Evolutionary conservation across 2,888 invertebrate genomes (phyloP).

Genomic region (Pterobdella sp.): DNA sequence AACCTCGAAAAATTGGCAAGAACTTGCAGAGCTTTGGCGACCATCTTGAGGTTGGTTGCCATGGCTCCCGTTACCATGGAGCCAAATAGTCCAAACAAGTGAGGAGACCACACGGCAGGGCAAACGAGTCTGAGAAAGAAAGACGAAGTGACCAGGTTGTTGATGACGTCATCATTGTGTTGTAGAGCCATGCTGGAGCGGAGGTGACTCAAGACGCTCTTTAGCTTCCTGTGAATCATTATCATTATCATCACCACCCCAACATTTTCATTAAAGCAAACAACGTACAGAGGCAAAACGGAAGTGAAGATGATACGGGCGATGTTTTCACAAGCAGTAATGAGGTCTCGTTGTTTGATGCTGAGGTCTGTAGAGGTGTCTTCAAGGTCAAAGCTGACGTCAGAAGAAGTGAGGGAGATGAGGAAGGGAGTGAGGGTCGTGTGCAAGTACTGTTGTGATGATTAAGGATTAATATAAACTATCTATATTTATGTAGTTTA

Average conservation of each 20-base stretch:
- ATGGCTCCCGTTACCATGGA: conserved; percentile 84
- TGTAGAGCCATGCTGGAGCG: conserved; percentile 65
- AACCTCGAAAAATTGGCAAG: conserved; percentile 82
- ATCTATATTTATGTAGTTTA: no score
- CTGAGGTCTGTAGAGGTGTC: conserved; percentile 68
- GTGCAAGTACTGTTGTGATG: conserved; percentile 63
- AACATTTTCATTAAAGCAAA: background rate
- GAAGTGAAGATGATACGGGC: conserved; percentile 77
- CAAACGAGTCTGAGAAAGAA: conserved; percentile 88
- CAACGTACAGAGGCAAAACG: background rate
- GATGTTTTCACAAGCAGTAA: conserved; percentile 72
- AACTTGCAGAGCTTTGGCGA: conserved; percentile 88
- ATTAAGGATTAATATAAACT: conserved; percentile 22
- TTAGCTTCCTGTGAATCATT: conserved; percentile 44
- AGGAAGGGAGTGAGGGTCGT: conserved; percentile 73
- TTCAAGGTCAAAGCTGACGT: conserved; percentile 56
- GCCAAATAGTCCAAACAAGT: conserved; percentile 77
- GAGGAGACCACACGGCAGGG: conserved; percentile 85
- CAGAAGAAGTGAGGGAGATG: conserved; percentile 51
- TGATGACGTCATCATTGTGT: conserved; percentile 75
- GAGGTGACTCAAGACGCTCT: conserved; percentile 69
- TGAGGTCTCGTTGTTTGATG: conserved; percentile 68
- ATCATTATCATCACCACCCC: background rate
- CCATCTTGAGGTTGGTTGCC: conserved; percentile 80
- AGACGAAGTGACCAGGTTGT: conserved; percentile 85